A percentile compares a stretch with the other conserved stretches of the same genome.
Conservation (phyloP, 2,888 invertebrate genomes). For the Diaperis boleti region DNA sequence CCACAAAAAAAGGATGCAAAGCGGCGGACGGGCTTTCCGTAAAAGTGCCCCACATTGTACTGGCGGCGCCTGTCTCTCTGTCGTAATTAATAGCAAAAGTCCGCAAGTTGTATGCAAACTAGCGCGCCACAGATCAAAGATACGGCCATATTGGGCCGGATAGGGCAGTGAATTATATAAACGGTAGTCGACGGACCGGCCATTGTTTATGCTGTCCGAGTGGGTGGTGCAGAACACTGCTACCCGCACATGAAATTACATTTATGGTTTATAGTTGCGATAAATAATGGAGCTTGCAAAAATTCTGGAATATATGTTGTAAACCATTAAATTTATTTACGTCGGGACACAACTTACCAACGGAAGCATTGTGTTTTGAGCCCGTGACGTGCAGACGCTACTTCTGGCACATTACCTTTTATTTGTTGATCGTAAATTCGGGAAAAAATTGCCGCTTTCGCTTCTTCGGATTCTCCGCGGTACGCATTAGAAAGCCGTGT, state of each 20-base stretch:
- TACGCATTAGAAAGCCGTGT: no score
- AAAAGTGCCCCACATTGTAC: not conserved
- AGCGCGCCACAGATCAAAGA: slow-evolving; percentile 60
- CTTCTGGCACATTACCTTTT: no score
- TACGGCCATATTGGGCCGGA: slow-evolving; percentile 59
- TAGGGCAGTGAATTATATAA: slow-evolving; percentile 58
- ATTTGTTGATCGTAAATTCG: no score
- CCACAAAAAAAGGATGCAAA: no score
- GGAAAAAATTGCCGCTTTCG: no score
- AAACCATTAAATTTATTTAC: slow-evolving; percentile 37
- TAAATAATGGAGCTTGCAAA: slow-evolving; percentile 35
- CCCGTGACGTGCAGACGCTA: not conserved
- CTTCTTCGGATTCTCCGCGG: no score
- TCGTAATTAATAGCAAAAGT: slow-evolving; percentile 21
- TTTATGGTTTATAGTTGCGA: slow-evolving; percentile 41
- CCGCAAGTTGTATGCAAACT: slow-evolving; percentile 23
- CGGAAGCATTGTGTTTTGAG: not conserved
- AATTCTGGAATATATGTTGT: slow-evolving; percentile 23
- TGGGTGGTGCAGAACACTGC: slow-evolving; percentile 50
- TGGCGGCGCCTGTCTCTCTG: slow-evolving; percentile 2
- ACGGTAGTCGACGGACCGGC: slow-evolving; percentile 56
- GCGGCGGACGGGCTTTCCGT: not conserved
- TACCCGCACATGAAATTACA: slow-evolving; percentile 44
- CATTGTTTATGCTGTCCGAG: slow-evolving; percentile 58
- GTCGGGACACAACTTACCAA: slow-evolving; percentile 13